Base-by-base conservation (phyloP, 2,797 vertebrate species). In the Anguilla marmorata region DNA sequence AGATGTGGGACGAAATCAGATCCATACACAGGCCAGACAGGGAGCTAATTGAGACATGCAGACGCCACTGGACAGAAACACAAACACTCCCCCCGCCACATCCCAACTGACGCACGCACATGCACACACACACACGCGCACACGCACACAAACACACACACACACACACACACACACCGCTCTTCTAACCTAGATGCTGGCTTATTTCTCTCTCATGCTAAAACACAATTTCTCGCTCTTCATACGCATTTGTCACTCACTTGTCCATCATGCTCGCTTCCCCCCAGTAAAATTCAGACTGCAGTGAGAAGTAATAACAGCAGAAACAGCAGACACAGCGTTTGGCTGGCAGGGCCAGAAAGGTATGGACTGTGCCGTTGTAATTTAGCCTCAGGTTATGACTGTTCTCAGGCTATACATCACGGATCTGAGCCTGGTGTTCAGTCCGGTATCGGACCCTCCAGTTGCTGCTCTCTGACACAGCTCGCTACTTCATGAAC, bases 111-210 rank as follows among this genome's bases (percentile, higher is more conserved):
- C 45, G 12, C 80, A 50, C 80, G 14, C 45, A 50, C 16, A 21
- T 16, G 14, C 80, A 54, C 83, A 54, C 83, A 30, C 83, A 48
- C 83, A 84, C 83, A 84, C 83, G 8, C 83, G 52, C 84, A 85
- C 84, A 58, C 84, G 0, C 83, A 85, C 84, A 14, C 83, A 48
- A 21, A 50, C 45, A 50, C 41, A 24, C 41, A 21, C 79, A 58
- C 50, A 33, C 83, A n/a, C 83, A 85, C 84, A 85, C 84, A 48
- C 84, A 85, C 84, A 85, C 84, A 63, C 24, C 24, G n/a, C 83
- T 3, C 83, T 24, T 24, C 85, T 72, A 69, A 74, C 30, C 21
- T 50, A 8, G 37, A 79, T 79, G 33, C 74, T 12, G 74, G 74
- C 74, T 79, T 45, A 33, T 66, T 45, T 33, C 27, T 76, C 27